Evolutionary conservation across 1,140 invertebrate species (phyloP), one percentile per base, ranked within the genome.

Genomic region (Holcopasites calliopsidis): DNA sequence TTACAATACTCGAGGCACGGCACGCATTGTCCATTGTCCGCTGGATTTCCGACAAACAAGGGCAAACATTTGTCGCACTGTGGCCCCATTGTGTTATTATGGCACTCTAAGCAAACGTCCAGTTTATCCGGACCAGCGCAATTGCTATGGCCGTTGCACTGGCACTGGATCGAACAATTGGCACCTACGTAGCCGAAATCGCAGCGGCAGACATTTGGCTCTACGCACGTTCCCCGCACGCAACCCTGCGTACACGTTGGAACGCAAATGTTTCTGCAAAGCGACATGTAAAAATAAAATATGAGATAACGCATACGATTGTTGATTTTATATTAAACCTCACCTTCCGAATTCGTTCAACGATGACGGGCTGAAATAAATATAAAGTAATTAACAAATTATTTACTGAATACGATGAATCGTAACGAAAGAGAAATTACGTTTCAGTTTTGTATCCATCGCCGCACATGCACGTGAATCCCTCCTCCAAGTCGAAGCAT

Each of bases 111-210:
- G 89, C 98, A 99, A 42, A 93, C 92, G 85, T 97, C 95, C 54
- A 97, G 93, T 81, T 95, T 94, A 86, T 97, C 95, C 5, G 96
- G 96, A 16, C 97, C 97, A 78, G 94, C 95, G 90, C 98, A 99
- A 85, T 98, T 94, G 66, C 97, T 96, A 91, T 99, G 97, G 0
- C 97, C 97, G 90, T 99, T 98, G 89, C 98, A 99, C 86, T 97
- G 94, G 88, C 98, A 99, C 88, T 97, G 95, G 54, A 96, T 97
- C 64, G 96, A 97, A 89, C 98, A 99, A 92, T 98, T 98, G 68
- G 95, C 94, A 57, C 98, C 98, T 28, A 99, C 97, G 89, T 97
- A 99, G 54, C 98, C 97, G 92, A 99, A 99, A 92, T 98, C 94
- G 90, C 98, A 99, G 49, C 94, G 92, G 87, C 98, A 99, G 16